These are phyloP conservation scores for Manacus vitellinus DNA, from an alignment of 2,113 vertebrate genomes.

Conservation along the genomic window DNA sequence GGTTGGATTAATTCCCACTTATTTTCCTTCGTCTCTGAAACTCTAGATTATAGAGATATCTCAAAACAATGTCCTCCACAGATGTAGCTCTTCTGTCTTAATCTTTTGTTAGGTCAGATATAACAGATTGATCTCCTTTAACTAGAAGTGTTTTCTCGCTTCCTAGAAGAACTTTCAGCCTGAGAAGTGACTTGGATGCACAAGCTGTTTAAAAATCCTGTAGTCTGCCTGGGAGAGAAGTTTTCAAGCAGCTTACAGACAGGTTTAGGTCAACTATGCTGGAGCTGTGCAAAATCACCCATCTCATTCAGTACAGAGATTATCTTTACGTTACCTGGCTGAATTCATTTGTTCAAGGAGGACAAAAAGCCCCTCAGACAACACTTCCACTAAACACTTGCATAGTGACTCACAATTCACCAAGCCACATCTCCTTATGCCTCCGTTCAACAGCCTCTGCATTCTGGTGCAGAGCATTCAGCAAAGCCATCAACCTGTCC, in stretches of 20 bases:
- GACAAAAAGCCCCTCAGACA: background rate
- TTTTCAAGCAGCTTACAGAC: background rate
- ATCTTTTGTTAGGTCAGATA: background rate
- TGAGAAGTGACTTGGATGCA: background rate
- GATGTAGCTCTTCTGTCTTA: background rate
- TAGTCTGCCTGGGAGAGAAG: background rate
- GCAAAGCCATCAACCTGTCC: background rate
- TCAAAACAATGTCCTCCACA: background rate
- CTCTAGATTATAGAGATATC: background rate
- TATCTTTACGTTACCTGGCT: background rate
- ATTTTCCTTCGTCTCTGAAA: background rate
- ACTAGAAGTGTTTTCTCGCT: background rate
- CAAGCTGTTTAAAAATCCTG: background rate
- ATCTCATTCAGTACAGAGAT: background rate
- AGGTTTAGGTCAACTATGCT: background rate
- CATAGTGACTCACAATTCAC: background rate
- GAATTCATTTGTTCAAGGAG: background rate
- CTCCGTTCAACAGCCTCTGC: background rate
- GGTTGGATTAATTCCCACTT: background rate
- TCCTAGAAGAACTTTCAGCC: background rate
- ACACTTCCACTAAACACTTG: background rate
- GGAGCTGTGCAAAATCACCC: background rate
- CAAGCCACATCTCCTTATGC: background rate
- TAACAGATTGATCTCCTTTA: background rate
- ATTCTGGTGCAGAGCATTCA: background rate